phyloP scores from a whole-genome alignment of 2,113 vertebrate genomes.

The Zeus faber region DNA sequence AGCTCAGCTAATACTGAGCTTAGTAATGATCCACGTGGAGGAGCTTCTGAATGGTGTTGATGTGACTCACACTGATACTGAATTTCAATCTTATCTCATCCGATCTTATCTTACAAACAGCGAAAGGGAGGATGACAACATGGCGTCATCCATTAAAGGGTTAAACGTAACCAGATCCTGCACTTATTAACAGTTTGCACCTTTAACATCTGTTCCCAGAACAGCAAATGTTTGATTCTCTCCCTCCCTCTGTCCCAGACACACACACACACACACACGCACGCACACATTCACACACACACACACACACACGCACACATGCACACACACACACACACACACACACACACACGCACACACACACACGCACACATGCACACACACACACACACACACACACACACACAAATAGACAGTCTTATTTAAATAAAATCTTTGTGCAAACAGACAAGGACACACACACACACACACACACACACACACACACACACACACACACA shows the following conservation, averaged over 20 bases:
- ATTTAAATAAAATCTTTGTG: neutral
- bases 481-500: neutral
- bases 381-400: neutral
- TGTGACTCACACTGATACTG: too few relatives aligned
- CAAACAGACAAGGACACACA: too few relatives aligned
- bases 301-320: conserved; percentile 3
- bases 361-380: neutral
- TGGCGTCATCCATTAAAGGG: conserved; percentile 58
- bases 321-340: neutral
- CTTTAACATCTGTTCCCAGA: conserved; percentile 72
- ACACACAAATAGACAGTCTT: too few relatives aligned
- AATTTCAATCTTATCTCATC: too few relatives aligned
- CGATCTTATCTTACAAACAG: too few relatives aligned
- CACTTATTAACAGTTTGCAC: conserved; percentile 74
- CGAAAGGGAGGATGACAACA: too few relatives aligned
- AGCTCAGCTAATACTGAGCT: too few relatives aligned
- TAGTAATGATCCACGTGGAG: too few relatives aligned
- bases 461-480: neutral
- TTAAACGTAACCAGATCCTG: conserved; percentile 72
- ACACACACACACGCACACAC: neutral
- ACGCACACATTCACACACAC: neutral
- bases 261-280: too few relatives aligned
- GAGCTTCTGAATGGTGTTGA: too few relatives aligned
- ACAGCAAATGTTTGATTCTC: conserved; percentile 61
- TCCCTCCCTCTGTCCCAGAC: conserved; percentile 26